Conservation (phyloP, 2,797 vertebrate genomes). For the Tapirus indicus region DNA sequence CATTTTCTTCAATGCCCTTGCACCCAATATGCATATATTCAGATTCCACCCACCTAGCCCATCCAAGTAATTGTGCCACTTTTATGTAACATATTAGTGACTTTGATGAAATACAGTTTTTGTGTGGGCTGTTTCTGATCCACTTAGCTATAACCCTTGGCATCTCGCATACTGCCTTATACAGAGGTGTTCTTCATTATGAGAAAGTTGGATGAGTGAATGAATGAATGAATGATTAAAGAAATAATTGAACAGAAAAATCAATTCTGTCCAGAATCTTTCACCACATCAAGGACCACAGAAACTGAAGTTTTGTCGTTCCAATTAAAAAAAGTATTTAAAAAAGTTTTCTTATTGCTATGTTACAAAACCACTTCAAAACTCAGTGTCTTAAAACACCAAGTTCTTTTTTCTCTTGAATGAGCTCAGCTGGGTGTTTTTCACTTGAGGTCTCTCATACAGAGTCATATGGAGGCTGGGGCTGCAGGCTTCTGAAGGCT, state of each 20-base stretch:
- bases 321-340: not conserved
- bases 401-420: not conserved
- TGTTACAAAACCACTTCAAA: not conserved
- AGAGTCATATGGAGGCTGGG: not conserved
- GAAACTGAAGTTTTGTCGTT: not conserved
- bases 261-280: not conserved
- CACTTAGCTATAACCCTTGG: not conserved
- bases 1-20: not conserved
- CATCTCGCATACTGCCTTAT: not conserved
- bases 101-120: slow-evolving; percentile 18
- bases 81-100: not conserved
- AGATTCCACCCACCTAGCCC: not conserved
- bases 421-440: not conserved
- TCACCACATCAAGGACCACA: not conserved
- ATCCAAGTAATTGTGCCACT: not conserved
- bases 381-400: not conserved
- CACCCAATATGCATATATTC: not conserved
- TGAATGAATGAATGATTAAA: not conserved
- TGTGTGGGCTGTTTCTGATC: not conserved
- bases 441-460: not conserved
- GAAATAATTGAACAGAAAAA: slow-evolving; percentile 39
- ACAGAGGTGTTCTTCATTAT: not conserved
- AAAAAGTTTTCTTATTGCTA: not conserved
- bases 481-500: not conserved
- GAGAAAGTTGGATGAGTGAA: not conserved